Evolutionary conservation across 64 coral and sea anemone species (phyloP).

Genomic region (Montipora cactus): DNA sequence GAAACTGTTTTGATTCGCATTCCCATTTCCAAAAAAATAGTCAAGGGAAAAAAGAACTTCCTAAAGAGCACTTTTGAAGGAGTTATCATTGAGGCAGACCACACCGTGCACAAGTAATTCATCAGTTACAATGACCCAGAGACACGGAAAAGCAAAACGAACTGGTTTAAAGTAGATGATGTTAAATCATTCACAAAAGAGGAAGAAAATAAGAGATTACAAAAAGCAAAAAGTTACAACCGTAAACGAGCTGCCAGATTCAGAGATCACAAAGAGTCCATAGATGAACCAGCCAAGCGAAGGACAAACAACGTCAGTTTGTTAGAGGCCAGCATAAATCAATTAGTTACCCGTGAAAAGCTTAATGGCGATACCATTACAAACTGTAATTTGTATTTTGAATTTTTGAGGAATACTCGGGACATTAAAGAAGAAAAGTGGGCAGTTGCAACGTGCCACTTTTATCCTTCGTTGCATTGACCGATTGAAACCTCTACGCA

Average conservation of each 20-base stretch:
- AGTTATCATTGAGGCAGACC: conserved; percentile 6
- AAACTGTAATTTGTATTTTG: conserved; percentile 54
- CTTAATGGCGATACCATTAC: conserved; percentile 39
- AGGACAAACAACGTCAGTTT: conserved; percentile 2
- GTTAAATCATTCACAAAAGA: conserved; percentile 42
- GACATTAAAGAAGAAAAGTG: neutral
- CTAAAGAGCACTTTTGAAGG: conserved; percentile 31
- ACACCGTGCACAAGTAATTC: neutral
- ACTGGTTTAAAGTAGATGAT: conserved; percentile 54
- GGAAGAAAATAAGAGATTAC: conserved; percentile 27
- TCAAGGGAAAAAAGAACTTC: conserved; percentile 17
- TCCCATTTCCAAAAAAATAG: neutral
- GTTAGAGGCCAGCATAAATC: conserved; percentile 14
- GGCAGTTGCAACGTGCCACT: neutral
- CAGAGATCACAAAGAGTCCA: too few relatives aligned
- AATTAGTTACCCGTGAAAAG: neutral
- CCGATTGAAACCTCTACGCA: conserved; percentile 1
- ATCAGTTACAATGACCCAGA: neutral
- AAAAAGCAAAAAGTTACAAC: neutral
- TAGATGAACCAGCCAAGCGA: neutral
- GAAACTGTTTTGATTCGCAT: conserved; percentile 40
- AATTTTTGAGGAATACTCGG: too few relatives aligned
- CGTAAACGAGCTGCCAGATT: too few relatives aligned
- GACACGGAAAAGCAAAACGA: neutral
- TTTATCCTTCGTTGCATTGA: neutral